phyloP scores from a whole-genome alignment of 2,888 invertebrate genomes.

The Agrypnus murinus region DNA sequence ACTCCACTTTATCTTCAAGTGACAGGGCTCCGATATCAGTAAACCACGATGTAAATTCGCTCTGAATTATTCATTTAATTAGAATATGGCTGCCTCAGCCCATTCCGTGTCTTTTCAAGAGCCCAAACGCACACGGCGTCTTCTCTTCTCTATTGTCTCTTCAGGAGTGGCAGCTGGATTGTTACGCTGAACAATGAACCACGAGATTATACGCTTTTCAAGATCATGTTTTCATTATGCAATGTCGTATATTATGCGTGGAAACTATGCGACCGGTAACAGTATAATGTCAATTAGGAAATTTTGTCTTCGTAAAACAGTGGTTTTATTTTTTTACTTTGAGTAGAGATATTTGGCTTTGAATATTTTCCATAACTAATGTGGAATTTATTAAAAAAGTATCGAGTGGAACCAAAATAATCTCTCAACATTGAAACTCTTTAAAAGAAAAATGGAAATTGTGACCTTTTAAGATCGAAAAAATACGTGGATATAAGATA shows the following conservation, averaged over 20 bases:
- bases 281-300: conserved; percentile 35
- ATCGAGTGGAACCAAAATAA: no score
- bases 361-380: no score
- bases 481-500: no score
- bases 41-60: conserved; percentile 58
- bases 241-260: conserved; percentile 4
- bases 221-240: conserved; percentile 37
- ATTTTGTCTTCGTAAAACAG: conserved; percentile 1
- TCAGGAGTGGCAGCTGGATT: conserved; percentile 43
- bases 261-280: conserved; percentile 36
- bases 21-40: conserved; percentile 55
- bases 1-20: conserved; percentile 54
- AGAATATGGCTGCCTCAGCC: conserved; percentile 57
- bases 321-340: no score
- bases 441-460: no score
- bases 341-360: no score
- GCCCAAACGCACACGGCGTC: conserved; percentile 43
- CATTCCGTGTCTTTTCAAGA: conserved; percentile 53
- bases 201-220: conserved; percentile 42
- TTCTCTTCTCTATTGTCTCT: conserved; percentile 40
- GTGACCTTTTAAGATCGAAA: no score
- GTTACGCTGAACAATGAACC: conserved; percentile 41
- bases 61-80: conserved; percentile 61
- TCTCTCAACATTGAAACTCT: no score
- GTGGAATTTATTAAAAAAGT: no score